phyloP scores from a whole-genome alignment of 2,888 invertebrate genomes.

The Gortyna flavago region DNA sequence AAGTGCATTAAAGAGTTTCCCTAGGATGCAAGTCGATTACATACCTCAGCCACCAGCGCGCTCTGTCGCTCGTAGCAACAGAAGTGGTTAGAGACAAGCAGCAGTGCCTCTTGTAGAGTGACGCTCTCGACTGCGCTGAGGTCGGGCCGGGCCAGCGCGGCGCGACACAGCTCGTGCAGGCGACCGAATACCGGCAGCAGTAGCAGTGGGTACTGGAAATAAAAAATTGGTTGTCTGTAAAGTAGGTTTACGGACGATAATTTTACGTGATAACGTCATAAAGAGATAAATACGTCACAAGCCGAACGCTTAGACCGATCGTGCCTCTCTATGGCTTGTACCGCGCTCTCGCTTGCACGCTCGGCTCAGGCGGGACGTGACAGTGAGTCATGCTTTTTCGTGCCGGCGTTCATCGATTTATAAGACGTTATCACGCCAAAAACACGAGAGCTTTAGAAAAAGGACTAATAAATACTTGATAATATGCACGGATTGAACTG shows the following conservation, averaged over 20 bases:
- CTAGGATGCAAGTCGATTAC: too few relatives aligned
- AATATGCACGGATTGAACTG: not conserved
- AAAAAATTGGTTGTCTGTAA: too few relatives aligned
- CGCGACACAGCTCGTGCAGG: conserved; percentile 94
- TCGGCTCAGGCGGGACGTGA: too few relatives aligned
- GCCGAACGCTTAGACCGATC: too few relatives aligned
- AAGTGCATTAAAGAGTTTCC: not conserved
- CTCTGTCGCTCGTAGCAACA: conserved; percentile 95
- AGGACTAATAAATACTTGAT: not conserved
- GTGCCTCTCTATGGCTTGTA: too few relatives aligned
- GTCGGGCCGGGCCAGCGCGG: conserved; percentile 92
- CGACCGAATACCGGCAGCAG: conserved; percentile 96
- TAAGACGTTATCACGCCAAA: too few relatives aligned
- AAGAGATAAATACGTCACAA: too few relatives aligned
- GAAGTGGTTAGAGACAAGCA: conserved; percentile 96
- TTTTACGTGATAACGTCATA: too few relatives aligned
- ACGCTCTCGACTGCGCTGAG: conserved; percentile 95
- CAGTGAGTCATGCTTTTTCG: too few relatives aligned
- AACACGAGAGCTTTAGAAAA: not conserved
- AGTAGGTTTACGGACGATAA: too few relatives aligned
- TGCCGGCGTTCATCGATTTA: too few relatives aligned
- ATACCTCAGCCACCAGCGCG: conserved; percentile 84
- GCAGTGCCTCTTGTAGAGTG: conserved; percentile 94
- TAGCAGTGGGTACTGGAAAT: conserved; percentile 92
- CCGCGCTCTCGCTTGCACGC: too few relatives aligned